Base-by-base conservation (phyloP, 2,888 invertebrate species). In the Limnephilus rhombicus region DNA sequence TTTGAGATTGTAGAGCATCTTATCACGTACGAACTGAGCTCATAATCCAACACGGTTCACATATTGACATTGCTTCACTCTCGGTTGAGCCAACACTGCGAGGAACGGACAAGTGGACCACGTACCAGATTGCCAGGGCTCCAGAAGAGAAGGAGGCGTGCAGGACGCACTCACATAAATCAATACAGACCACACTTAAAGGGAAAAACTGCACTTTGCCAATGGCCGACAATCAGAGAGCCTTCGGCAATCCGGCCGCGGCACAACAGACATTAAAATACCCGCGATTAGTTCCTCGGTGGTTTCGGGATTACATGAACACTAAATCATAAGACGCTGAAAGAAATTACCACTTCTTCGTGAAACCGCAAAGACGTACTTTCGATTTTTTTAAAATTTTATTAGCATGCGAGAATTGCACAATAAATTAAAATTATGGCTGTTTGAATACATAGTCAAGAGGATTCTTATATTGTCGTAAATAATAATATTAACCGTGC, bases 131-230 rank as follows among this genome's bases (percentile, higher is more conserved):
- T 15, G 7, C n/a, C 15, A 24, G 34, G 68, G 37, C 29, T 15
- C 29, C 87, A 12, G 68, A 11, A 53, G 81, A 12, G 80, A 41
- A 37, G 45, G 49, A 49, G 49, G 31, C 12, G 2, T 31, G 82
- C 31, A 45, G 13, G 53, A 41, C n/a, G 89, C 41, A 29, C 34
- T 82, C 82, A 24, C 83, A 68, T 83, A 49, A 89, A 83, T 83
- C 90, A 90, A 90, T 81, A 83, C 90, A 49, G 41, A 37, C 89
- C 89, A 89, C 86, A 41, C 49, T 86, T 45, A 45, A 24, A 37
- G 37, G 83, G 15, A 37, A 83, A 34, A 68, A 24, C 37, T 37
- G 37, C 83, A 83, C 37, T 31, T 34, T 82, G 34, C 31, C 82
- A 34, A 34, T 31, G 82, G 15, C 31, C 82, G 82, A 34, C 82